Base-by-base conservation (phyloP, 1,140 invertebrate genomes). In the Drosophila insularis region DNA sequence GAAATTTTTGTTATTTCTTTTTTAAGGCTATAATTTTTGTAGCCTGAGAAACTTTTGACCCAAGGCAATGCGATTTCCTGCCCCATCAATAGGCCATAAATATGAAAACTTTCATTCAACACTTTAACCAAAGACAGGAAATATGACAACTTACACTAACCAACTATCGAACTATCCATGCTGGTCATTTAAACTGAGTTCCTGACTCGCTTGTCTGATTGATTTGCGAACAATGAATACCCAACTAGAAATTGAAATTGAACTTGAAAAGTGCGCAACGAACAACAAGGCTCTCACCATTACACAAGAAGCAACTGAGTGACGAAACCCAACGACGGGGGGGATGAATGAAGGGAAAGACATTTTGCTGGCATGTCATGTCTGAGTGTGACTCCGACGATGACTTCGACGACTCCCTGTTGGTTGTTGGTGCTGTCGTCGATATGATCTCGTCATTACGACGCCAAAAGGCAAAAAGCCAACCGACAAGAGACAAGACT, bases 251-350 rank as follows among this genome's bases (percentile, higher is more conserved):
- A 76, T 84, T 87, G 76, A 72, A 87, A 87, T 89, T 89, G 84
- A 87, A 87, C 84, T 87, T 87, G 84, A 87, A 87, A 87, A 73
- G 84, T 89, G 82, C 84, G 61, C 78, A 80, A 70, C 78, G 67
- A 75, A 75, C 72, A 75, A 75, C 65, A 68, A 75, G 72, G 59
- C 75, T 76, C 64, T 71, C 80, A 80, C 78, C 81, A 85, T 78
- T 71, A 76, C 78, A 80, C 65, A 68, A 63, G 46, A 39, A 68
- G 23, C 62, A 63, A n/a, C 61, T 54, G 1, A 21, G 35, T 32
- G 40, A 59, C 43, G 37, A 67, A 54, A 19, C 63, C 27, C 27
- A 27, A 68, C 37, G 61, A 23, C 46, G 32, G 60, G 39, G 67
- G 69, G 68, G 78, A 79, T 50, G 74, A 2, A 46, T 2, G 43